These are phyloP conservation scores for Paramormyrops hopkinsi DNA, from an alignment of 2,797 vertebrate species.

Conservation along the genomic window DNA sequence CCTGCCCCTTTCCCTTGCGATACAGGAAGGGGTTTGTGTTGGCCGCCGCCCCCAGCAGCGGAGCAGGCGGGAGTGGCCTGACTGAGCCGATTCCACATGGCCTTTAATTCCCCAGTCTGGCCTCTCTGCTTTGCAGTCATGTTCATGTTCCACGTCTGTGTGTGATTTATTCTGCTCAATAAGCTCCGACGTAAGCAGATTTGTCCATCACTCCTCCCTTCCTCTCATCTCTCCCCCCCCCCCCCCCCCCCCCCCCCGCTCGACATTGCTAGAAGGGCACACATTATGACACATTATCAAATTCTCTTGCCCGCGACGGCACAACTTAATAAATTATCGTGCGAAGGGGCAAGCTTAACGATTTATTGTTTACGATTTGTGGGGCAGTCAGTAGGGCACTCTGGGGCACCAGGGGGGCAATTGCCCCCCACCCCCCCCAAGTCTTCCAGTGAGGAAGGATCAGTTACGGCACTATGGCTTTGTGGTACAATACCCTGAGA, in stretches of 20 bases:
- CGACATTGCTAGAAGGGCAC: neutral
- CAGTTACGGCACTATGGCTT: neutral
- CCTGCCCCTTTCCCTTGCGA: conserved; percentile 47
- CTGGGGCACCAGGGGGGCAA: no score
- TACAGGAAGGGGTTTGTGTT: conserved; percentile 61
- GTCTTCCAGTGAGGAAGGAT: neutral
- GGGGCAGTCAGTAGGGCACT: no score
- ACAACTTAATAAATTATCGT: no score
- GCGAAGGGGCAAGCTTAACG: no score
- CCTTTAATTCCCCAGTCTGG: conserved; percentile 49
- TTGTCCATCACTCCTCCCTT: conserved; percentile 54
- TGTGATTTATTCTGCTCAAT: conserved; percentile 76
- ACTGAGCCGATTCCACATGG: conserved; percentile 66
- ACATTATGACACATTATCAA: neutral
- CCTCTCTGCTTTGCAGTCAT: conserved; percentile 70
- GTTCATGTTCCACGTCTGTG: conserved; percentile 68
- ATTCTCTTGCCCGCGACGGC: neutral
- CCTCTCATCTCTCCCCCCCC: conserved; percentile 14
- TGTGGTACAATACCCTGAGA: neutral
- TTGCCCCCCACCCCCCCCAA: no score
- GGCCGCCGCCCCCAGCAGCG: conserved; percentile 58
- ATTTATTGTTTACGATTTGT: no score
- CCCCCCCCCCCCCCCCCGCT: no score
- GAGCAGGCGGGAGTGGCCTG: conserved; percentile 55
- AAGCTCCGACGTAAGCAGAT: conserved; percentile 79